These are phyloP conservation scores for Drosophila aldrichi DNA, from an alignment of 2,888 invertebrate genomes.

Conservation along the genomic window DNA sequence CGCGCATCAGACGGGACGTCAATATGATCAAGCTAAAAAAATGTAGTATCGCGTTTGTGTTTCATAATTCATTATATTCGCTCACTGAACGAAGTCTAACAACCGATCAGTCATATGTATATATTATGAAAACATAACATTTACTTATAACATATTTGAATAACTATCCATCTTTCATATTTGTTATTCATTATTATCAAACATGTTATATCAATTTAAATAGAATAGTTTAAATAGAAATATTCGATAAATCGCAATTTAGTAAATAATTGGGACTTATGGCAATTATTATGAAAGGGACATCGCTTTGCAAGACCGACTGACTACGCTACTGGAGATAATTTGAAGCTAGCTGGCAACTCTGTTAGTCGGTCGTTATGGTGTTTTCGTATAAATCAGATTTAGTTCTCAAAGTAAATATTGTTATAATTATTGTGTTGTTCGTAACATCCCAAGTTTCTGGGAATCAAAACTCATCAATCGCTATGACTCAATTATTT, in stretches of 20 bases:
- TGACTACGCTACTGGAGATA: conserved; percentile 1
- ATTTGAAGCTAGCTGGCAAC: conserved; percentile 31
- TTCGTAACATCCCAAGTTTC: conserved; percentile 3
- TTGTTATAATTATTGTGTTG: conserved; percentile 18
- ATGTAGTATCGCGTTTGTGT: too few relatives aligned
- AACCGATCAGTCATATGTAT: too few relatives aligned
- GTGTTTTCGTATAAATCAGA: conserved; percentile 48
- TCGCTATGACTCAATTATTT: conserved; percentile 47
- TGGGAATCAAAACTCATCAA: conserved; percentile 31
- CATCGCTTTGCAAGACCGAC: not conserved
- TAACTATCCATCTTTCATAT: too few relatives aligned
- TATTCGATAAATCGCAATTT: not conserved
- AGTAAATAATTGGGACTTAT: not conserved
- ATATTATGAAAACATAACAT: too few relatives aligned
- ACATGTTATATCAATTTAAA: not conserved
- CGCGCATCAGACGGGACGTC: too few relatives aligned
- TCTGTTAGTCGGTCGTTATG: conserved; percentile 59
- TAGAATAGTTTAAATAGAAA: too few relatives aligned
- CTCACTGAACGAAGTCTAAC: too few relatives aligned
- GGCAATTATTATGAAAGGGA: not conserved
- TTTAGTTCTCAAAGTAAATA: conserved; percentile 42
- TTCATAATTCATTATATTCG: too few relatives aligned
- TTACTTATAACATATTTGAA: too few relatives aligned
- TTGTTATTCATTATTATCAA: not conserved
- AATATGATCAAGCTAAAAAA: too few relatives aligned